Evolutionary conservation across 2,113 vertebrate species (phyloP), one percentile per base, ranked within the genome.

Genomic region (Paramormyrops kingsleyae): DNA sequence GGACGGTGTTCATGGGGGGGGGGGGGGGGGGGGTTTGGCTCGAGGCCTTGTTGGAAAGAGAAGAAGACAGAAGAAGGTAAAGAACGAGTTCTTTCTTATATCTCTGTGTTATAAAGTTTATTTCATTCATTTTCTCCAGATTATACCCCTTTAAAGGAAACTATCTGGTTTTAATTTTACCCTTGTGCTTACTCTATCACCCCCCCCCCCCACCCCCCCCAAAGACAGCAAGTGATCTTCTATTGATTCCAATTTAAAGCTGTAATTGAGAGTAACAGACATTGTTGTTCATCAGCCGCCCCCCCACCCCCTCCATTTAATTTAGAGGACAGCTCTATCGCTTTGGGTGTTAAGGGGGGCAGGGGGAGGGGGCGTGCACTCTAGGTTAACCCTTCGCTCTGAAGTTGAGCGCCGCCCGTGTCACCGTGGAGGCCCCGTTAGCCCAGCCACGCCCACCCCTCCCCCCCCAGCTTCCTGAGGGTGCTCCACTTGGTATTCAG

Each of bases 161-260:
- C 95, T 91, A 59, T 89, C 92, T 95, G 93, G 84, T 92, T 91
- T 96, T 95, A 95, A 95, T 96, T 96, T 96, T 92, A 94, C 90
- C 94, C 94, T 88, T 91, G 92, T 94, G 92, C 93, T 96, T 94
- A 95, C 94, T 93, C 94, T 92, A 94, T 95, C 94, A 95, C 94
- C 15, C 49, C 62, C 66, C 31, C 59, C 8, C 9, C 93, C 92
- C 91, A n/a, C n/a, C n/a, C n/a, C n/a, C 91, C 27, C 56, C 59
- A 80, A 50, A 80, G 91, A 92, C 91, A 94, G 92, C 92, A 49
- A 59, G 70, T 87, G 83, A 84, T 87, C 39, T 46, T 92, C 92
- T 96, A 96, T 96, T 96, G 97, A 97, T 97, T 95, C 94, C 95
- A 93, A 96, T 96, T 96, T 95, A 94, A 95, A 95, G 92, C 93